A percentile compares a stretch with the other conserved stretches of the same genome.
These are phyloP conservation scores for Ceratothoa steindachneri DNA, from an alignment of 2,888 invertebrate genomes.

Conservation along the genomic window DNA sequence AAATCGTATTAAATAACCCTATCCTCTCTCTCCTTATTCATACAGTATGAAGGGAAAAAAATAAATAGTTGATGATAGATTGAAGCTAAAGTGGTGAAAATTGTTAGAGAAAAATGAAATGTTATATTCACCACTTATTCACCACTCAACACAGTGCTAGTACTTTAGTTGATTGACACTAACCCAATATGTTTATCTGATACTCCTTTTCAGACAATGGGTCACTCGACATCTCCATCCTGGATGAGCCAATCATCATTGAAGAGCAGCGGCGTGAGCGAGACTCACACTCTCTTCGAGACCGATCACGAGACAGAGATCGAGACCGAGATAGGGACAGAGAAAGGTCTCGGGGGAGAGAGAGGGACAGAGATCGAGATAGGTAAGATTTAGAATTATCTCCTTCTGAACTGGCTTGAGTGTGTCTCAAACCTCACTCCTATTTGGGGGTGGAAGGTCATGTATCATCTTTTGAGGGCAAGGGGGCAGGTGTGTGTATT, in stretches of 20 bases:
- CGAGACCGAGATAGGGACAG: conserved; percentile 5
- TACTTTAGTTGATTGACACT: too few relatives aligned
- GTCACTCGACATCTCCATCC: background rate
- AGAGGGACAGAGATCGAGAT: conserved; percentile 1
- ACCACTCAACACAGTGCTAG: too few relatives aligned
- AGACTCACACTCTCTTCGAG: background rate
- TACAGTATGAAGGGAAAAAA: too few relatives aligned
- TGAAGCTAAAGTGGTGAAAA: too few relatives aligned
- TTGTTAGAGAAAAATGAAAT: too few relatives aligned
- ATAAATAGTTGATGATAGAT: too few relatives aligned
- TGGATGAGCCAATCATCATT: conserved; percentile 13
- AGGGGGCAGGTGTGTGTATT: too few relatives aligned
- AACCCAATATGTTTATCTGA: too few relatives aligned
- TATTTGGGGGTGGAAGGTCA: background rate
- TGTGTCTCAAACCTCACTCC: background rate
- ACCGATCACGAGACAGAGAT: conserved; percentile 29
- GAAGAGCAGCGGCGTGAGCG: conserved; percentile 21
- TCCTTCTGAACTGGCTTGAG: background rate
- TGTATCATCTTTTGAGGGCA: background rate
- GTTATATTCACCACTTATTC: too few relatives aligned
- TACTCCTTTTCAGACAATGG: background rate
- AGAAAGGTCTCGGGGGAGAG: conserved; percentile 6
- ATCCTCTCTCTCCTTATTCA: too few relatives aligned
- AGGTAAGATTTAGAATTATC: background rate
- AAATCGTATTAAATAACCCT: too few relatives aligned